These are phyloP conservation scores for Sphaeridia pumilis DNA, from an alignment of 2,888 invertebrate species.

Conservation along the genomic window DNA sequence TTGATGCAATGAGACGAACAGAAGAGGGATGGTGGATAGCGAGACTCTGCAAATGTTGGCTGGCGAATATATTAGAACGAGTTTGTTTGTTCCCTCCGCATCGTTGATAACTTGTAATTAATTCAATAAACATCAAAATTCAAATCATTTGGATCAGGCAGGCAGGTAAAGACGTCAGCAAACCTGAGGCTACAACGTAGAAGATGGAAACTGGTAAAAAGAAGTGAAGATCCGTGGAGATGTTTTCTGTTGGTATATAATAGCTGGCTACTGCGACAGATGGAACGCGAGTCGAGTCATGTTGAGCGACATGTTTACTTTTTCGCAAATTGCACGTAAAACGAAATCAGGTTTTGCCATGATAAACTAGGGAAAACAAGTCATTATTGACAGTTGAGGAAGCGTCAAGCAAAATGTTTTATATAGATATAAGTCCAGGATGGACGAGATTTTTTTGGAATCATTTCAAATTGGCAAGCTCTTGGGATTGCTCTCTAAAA, in stretches of 20 bases:
- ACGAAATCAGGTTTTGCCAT: background rate
- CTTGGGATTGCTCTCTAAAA: no score
- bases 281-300: background rate
- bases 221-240: background rate
- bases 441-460: background rate
- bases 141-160: constrained; percentile 3
- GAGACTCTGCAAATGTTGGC: no score
- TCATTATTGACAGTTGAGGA: background rate
- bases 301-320: background rate
- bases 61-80: no score
- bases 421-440: background rate
- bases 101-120: constrained; percentile 2
- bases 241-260: no score
- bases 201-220: background rate
- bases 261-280: no score
- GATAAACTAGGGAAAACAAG: background rate
- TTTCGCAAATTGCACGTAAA: background rate
- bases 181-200: background rate
- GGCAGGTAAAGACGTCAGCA: constrained; percentile 1
- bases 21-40: no score
- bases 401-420: background rate
- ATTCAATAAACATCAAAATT: constrained; percentile 4
- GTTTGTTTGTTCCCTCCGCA: background rate
- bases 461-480: no score
- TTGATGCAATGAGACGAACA: no score